Conservation (phyloP, 2,797 vertebrate species). For the Cetoscarus ocellatus region DNA sequence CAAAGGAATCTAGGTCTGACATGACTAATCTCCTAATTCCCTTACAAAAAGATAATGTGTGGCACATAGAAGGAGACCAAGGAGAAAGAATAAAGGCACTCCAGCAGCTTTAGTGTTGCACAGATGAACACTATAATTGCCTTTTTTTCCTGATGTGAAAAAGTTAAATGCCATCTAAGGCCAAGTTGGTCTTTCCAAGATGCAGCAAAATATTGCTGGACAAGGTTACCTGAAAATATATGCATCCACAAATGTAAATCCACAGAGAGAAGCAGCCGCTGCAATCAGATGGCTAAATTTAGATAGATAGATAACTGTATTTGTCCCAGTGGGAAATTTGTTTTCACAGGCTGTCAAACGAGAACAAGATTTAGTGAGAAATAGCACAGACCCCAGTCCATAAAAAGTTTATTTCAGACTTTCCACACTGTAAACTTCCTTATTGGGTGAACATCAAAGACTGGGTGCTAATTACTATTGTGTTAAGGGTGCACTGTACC, state of each 20-base stretch:
- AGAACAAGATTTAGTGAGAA: slow-evolving; percentile 13
- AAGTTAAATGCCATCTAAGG: slow-evolving; percentile 42
- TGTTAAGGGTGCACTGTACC: slow-evolving; percentile 61
- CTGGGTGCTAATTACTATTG: slow-evolving; percentile 61
- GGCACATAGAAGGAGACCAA: slow-evolving; percentile 28
- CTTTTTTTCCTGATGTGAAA: slow-evolving; percentile 22
- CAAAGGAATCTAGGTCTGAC: slow-evolving; percentile 68
- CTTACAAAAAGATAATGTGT: slow-evolving; percentile 72
- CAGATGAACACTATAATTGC: slow-evolving; percentile 44
- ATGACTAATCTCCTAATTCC: slow-evolving; percentile 76
- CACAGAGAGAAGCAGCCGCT: slow-evolving; percentile 8
- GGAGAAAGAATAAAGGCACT: slow-evolving; percentile 45
- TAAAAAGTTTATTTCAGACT: slow-evolving; percentile 33
- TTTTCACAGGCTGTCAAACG: no score
- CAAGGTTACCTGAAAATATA: slow-evolving; percentile 20
- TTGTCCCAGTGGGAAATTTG: no score
- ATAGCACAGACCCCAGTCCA: slow-evolving; percentile 56
- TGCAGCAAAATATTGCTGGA: slow-evolving; percentile 34
- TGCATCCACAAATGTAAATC: slow-evolving; percentile 17
- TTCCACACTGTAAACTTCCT: slow-evolving; percentile 32
- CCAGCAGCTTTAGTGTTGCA: slow-evolving; percentile 35
- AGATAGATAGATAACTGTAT: no score
- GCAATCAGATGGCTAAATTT: slow-evolving; percentile 23
- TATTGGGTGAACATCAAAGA: slow-evolving; percentile 69
- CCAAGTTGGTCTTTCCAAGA: slow-evolving; percentile 19